These are phyloP conservation scores for Caenorhabditis uteleia DNA, from an alignment of 2,888 invertebrate species.

Conservation along the genomic window DNA sequence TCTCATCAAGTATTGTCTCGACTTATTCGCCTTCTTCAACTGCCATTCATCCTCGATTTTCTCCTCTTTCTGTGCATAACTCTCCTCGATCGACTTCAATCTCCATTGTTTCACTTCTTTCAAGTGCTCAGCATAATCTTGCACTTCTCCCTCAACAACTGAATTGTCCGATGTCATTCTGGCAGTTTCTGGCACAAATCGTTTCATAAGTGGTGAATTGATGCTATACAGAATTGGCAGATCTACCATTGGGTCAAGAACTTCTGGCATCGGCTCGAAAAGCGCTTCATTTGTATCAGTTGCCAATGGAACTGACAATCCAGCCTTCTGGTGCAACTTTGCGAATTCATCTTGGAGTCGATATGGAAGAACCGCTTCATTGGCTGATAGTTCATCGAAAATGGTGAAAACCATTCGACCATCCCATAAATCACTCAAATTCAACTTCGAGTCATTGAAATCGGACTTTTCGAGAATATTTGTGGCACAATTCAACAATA, in stretches of 20 bases:
- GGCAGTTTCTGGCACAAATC: conserved; percentile 55
- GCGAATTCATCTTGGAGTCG: conserved; percentile 66
- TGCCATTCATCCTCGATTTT: conserved; percentile 56
- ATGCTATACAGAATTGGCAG: conserved; percentile 53
- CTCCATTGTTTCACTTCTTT: conserved; percentile 53
- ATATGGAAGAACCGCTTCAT: conserved; percentile 58
- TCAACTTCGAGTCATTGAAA: conserved; percentile 27
- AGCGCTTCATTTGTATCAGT: conserved; percentile 61
- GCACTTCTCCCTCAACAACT: conserved; percentile 39
- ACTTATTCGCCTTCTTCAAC: conserved; percentile 48
- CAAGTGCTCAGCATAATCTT: conserved; percentile 53
- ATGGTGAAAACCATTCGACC: conserved; percentile 63
- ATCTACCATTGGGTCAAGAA: conserved; percentile 35
- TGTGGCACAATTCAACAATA: conserved; percentile 51
- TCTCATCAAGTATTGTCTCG: conserved; percentile 53
- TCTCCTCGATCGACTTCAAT: conserved; percentile 57
- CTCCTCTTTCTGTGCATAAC: conserved; percentile 52
- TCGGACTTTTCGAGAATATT: conserved; percentile 44
- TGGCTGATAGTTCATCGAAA: conserved; percentile 49
- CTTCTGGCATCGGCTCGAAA: conserved; percentile 53
- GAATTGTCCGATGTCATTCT: conserved; percentile 36
- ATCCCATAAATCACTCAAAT: conserved; percentile 65
- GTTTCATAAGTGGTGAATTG: conserved; percentile 50
- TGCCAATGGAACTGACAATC: conserved; percentile 56
- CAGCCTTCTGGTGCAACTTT: conserved; percentile 54